Percentiles rank a stretch among this genome's conserved stretches.
phyloP scores from a whole-genome alignment of 2,797 vertebrate genomes.

The Tarsius wallacei region DNA sequence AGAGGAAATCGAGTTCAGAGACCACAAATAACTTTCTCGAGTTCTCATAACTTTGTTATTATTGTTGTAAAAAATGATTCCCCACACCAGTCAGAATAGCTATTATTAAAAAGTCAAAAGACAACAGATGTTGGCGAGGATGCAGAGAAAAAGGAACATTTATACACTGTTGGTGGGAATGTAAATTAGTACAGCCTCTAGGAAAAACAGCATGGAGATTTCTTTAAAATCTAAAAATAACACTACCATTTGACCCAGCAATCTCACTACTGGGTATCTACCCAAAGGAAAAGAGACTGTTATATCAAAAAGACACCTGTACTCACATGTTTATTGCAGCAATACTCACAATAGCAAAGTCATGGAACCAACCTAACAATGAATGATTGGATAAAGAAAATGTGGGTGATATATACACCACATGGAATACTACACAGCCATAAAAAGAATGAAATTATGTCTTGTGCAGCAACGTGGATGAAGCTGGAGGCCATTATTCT shows the following conservation, averaged over 20 bases:
- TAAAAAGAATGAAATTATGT: neutral
- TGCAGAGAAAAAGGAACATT: neutral
- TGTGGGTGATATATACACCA: neutral
- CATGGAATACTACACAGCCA: neutral
- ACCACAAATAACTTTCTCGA: accelerated
- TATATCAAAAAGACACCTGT: neutral
- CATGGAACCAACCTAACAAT: neutral
- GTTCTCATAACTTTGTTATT: neutral
- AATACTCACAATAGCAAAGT: neutral
- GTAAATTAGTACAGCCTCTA: neutral
- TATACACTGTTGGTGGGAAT: neutral
- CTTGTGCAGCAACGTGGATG: neutral
- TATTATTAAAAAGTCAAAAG: neutral
- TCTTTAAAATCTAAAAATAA: neutral
- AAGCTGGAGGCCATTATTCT: neutral
- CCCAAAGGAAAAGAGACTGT: neutral
- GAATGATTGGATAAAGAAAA: neutral
- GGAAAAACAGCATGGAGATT: neutral
- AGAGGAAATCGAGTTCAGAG: conserved; percentile 32
- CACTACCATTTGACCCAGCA: neutral
- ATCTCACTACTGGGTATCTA: neutral
- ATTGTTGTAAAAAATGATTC: neutral
- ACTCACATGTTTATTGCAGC: neutral
- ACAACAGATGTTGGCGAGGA: neutral
- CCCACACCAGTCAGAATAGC: neutral